Conservation (phyloP, 53 echinoderm and acorn worm species). For the Mesocentrotus franciscanus region DNA sequence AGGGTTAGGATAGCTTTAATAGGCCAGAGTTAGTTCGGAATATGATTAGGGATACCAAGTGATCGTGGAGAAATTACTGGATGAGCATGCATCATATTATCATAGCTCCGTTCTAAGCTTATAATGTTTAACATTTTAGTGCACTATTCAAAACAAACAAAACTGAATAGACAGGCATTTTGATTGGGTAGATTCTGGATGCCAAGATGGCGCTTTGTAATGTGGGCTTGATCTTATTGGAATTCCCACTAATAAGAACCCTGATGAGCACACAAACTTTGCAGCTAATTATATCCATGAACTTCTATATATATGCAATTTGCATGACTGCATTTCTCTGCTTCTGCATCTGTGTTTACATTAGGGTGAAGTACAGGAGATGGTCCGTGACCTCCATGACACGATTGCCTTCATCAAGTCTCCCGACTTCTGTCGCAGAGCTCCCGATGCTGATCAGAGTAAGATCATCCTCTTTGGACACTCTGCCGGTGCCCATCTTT, state of each 20-base stretch:
- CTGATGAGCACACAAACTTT: not conserved
- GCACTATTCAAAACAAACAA: too few relatives aligned
- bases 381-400: conserved; percentile 68
- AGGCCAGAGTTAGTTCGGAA: too few relatives aligned
- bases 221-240: too few relatives aligned
- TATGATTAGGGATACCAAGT: too few relatives aligned
- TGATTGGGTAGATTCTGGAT: not conserved
- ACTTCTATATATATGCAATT: not conserved
- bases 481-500: conserved; percentile 73
- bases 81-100: too few relatives aligned
- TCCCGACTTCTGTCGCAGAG: not conserved
- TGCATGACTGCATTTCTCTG: not conserved
- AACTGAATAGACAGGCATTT: not conserved
- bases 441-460: conserved; percentile 27
- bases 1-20: too few relatives aligned
- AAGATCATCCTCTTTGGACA: conserved; percentile 70
- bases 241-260: not conserved
- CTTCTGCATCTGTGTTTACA: not conserved
- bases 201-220: too few relatives aligned
- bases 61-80: too few relatives aligned
- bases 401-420: conserved; percentile 49
- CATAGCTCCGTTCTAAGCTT: too few relatives aligned
- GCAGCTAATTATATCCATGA: too few relatives aligned
- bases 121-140: too few relatives aligned
- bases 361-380: conserved; percentile 68